These are phyloP conservation scores for Varroa destructor DNA, from an alignment of 1,140 invertebrate species.

Conservation along the genomic window DNA sequence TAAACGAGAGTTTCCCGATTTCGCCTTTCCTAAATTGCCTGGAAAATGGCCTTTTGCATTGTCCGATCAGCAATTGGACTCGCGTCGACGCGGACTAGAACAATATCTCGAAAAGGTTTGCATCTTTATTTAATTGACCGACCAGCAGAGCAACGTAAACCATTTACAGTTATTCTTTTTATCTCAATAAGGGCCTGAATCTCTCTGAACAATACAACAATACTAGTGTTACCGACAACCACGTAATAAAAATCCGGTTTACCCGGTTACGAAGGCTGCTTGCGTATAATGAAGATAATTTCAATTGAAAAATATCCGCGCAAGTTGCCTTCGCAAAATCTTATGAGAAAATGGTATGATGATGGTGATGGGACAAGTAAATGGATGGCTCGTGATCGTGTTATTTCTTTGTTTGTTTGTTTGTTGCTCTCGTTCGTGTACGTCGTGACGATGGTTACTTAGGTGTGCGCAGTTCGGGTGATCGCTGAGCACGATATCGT, in stretches of 20 bases:
- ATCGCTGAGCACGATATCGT: constrained; percentile 94
- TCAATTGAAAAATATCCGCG: no score
- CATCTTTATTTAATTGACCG: background rate
- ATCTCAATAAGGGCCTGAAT: constrained; percentile 10
- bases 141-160: background rate
- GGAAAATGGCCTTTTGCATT: constrained; percentile 94
- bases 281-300: no score
- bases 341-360: no score
- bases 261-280: no score
- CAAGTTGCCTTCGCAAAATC: no score
- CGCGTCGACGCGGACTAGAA: constrained; percentile 77
- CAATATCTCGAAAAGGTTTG: constrained; percentile 83
- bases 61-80: constrained; percentile 91
- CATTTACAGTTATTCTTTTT: background rate
- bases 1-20: constrained; percentile 91
- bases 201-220: background rate
- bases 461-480: constrained; percentile 84
- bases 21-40: constrained; percentile 92
- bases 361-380: no score
- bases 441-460: background rate
- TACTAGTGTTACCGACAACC: background rate
- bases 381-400: no score
- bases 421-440: no score
- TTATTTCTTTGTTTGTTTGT: no score
- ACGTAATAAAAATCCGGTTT: no score